Base-by-base conservation (phyloP, 2,113 vertebrate genomes). In the Isichthys henryi region DNA sequence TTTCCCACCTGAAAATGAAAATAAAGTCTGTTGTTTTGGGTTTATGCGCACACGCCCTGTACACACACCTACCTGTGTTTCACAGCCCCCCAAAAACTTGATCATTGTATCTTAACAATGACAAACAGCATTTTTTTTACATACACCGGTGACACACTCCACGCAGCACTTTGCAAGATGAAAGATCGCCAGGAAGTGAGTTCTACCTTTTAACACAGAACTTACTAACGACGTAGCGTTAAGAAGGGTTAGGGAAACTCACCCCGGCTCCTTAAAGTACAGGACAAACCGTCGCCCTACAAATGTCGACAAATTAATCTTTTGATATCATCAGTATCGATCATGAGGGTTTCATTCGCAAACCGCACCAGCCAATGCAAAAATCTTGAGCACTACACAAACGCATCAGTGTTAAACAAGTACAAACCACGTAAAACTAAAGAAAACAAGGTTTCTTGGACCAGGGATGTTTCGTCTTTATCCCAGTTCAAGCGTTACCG, bases 1-100 rank as follows among this genome's bases (percentile, higher is more conserved):
- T 35, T 80, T 80, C 74, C 74, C 35, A 80, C 74, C 74, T 80
- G 74, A 43, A 80, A 80, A 80, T 80, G 27, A 80, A 70, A 80
- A 80, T 43, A 80, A 80, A 35, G 2, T 80, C 35, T 43, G 74
- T 15, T 39, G 70, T 77, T 77, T 77, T 77, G 13, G 70, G 31
- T 77, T 4, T 39, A 77, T 77, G 70, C 3, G 62, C 10, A 70
- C 62, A 70, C 23, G 7, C 7, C 8, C 62, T 66, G 62, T 11
- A 66, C 9, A 19, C 13, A 35, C 74, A n/a, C 56, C 23, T 62
- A 23, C 56, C 23, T 62, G 23, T n/a, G 56, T 62, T 62, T n/a
- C 23, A 3, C 6, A 80, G 17, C 74, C 4, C 31, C 15, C 35
- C 13, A 17, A 19, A 19, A 43, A 43, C 15, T 80, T 6, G 3